Evolutionary conservation across 2,113 vertebrate species (phyloP).

Genomic region (Lagenorhynchus albirostris): DNA sequence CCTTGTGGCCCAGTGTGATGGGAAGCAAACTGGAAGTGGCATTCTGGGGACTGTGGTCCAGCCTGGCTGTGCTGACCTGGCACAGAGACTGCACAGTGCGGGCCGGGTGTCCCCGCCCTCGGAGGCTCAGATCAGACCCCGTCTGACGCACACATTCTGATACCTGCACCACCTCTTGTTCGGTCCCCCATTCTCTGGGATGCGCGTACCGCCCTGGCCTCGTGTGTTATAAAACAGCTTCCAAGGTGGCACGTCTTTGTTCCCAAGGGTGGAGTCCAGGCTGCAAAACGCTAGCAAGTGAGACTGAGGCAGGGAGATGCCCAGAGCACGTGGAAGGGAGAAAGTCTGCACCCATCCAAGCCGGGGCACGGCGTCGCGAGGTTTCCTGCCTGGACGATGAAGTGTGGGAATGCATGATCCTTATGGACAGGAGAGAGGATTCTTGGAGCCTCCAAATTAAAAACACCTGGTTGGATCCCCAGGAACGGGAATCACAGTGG

Average conservation of each 20-base stretch:
- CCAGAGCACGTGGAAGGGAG: background rate
- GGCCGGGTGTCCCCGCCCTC: background rate
- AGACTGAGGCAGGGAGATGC: background rate
- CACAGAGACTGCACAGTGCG: background rate
- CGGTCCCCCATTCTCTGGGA: background rate
- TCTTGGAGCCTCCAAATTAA: background rate
- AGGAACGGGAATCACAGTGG: background rate
- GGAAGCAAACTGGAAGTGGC: background rate
- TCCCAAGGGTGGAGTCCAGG: background rate
- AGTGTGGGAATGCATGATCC: background rate
- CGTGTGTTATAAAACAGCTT: background rate
- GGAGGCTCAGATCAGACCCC: background rate
- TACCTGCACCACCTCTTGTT: background rate
- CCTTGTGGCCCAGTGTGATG: accelerated
- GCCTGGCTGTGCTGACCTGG: too few species aligned
- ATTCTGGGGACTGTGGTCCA: background rate
- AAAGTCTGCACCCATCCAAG: background rate
- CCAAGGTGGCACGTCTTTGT: background rate
- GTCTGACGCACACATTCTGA: background rate
- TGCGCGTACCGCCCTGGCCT: background rate
- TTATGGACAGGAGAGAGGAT: background rate
- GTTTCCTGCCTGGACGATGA: background rate
- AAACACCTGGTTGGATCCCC: background rate
- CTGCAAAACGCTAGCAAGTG: background rate
- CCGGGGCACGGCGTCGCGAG: accelerated